These are phyloP conservation scores for Nematolebias whitei DNA, from an alignment of 2,113 vertebrate genomes.

Conservation along the genomic window DNA sequence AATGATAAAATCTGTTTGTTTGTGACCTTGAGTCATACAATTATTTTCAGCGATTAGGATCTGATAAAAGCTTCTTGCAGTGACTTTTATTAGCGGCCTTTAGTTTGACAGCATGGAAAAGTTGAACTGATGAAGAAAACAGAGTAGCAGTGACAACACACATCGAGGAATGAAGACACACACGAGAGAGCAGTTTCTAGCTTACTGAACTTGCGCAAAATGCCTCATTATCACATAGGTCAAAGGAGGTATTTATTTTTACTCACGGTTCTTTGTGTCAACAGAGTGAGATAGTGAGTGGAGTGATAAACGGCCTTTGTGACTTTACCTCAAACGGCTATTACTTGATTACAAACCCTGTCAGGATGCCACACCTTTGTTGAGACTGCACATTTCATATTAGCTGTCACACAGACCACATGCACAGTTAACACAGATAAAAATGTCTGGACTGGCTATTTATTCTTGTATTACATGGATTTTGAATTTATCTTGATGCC, in stretches of 20 bases:
- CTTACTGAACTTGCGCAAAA: neutral
- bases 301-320: conserved; percentile 26
- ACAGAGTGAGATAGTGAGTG: conserved; percentile 10
- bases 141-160: neutral
- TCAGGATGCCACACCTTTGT: neutral
- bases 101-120: neutral
- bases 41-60: neutral
- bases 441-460: conserved; percentile 4
- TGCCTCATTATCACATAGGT: neutral
- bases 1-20: neutral
- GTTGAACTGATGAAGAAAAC: neutral
- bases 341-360: conserved; percentile 16
- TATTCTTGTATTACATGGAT: conserved; percentile 20
- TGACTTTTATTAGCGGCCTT: neutral
- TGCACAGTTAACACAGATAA: conserved; percentile 14
- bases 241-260: conserved; percentile 11
- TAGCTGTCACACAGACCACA: conserved; percentile 12
- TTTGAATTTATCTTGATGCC: conserved; percentile 1
- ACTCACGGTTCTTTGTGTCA: conserved; percentile 1
- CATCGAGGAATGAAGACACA: neutral
- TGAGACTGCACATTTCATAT: conserved; percentile 18
- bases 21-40: neutral
- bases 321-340: conserved; percentile 11
- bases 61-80: neutral
- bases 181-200: neutral